Base-by-base conservation (phyloP, 2,113 vertebrate species). In the Cyprinodon variegatus region DNA sequence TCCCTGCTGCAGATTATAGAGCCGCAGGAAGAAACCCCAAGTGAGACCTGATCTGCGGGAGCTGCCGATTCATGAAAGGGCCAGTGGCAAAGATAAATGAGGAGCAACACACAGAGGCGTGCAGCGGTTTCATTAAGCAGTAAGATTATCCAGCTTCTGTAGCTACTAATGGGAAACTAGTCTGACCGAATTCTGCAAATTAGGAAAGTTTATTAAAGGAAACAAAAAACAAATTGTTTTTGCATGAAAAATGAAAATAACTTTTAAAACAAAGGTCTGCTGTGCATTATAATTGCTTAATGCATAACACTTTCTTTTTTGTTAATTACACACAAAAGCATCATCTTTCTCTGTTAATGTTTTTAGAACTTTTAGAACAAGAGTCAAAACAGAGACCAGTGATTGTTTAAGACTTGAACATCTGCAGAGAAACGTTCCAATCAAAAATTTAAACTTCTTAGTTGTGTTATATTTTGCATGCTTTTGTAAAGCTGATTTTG, bases 71-170 rank as follows among this genome's bases (percentile, higher is more conserved):
- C 67, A 68, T 14, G 46, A 59, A 76, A 60, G 53, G 70, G 20
- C 13, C n/a, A 14, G 48, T 73, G 65, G 68, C 61, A 70, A 22
- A 79, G 71, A 71, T 48, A 61, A 84, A 84, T 69, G 62, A 74
- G 78, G n/a, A 46, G 64, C 50, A 62, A 11, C 72, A 78, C 20
- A 39, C 39, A 36, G 41, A 86, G 72, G 46, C 22, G 6, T 13
- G n/a, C 38, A 69, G 61, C 37, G 14, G 4, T 39, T 14, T 37
- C 37, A 39, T 63, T 40, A 39, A 63, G 39, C 62, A 13, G 69
- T 76, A 61, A 73, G 70, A 74, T 69, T 61, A 69, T 72, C 65
- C 60, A 59, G 39, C 3, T 38, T 37, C 61, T n/a, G 41, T 7
- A 22, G 50, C 7, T 46, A 37, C 50, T 61, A 68, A 72, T 81